phyloP scores from a whole-genome alignment of 37 sponge, comb jelly and placozoan species.

The Chondrosia reniformis region DNA sequence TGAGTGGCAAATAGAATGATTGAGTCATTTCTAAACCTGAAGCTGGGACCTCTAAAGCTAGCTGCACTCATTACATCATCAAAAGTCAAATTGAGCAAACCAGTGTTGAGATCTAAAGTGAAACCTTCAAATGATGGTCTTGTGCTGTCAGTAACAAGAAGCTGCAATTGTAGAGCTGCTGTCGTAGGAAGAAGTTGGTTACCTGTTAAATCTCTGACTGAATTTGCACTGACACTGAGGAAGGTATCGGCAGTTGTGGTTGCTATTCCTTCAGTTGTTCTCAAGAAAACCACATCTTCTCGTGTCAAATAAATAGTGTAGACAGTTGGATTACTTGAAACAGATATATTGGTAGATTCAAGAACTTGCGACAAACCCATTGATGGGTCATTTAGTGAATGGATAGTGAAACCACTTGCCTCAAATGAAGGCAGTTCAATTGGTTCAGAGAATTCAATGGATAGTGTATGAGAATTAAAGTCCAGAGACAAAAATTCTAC shows the following conservation, averaged over 20 bases:
- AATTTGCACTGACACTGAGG: slow-evolving; percentile 28
- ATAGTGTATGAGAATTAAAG: slow-evolving; percentile 17
- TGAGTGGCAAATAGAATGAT: slow-evolving; percentile 8
- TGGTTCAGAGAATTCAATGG: slow-evolving; percentile 40
- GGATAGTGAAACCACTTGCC: slow-evolving; percentile 39
- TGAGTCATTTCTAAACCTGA: slow-evolving; percentile 52
- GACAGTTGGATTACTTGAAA: slow-evolving; percentile 30
- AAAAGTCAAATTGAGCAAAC: slow-evolving; percentile 58
- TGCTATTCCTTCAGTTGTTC: slow-evolving; percentile 29
- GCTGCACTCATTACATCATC: slow-evolving; percentile 65
- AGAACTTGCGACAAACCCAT: background rate
- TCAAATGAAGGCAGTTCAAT: slow-evolving; percentile 18
- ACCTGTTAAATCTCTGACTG: slow-evolving; percentile 64
- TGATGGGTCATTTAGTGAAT: slow-evolving; percentile 21
- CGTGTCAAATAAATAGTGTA: slow-evolving; percentile 30
- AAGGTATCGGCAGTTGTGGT: slow-evolving; percentile 45
- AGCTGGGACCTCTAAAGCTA: slow-evolving; percentile 38
- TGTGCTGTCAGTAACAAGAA: slow-evolving; percentile 34
- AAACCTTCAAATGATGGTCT: slow-evolving; percentile 49
- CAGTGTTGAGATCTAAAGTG: slow-evolving; percentile 62
- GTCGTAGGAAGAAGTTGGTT: slow-evolving; percentile 5
- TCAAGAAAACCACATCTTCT: slow-evolving; percentile 47
- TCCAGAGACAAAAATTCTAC: background rate
- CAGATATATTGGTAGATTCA: background rate
- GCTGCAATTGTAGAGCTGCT: slow-evolving; percentile 24